These are phyloP conservation scores for Chydorus sphaericus DNA, from an alignment of 2,888 invertebrate species.

Conservation along the genomic window DNA sequence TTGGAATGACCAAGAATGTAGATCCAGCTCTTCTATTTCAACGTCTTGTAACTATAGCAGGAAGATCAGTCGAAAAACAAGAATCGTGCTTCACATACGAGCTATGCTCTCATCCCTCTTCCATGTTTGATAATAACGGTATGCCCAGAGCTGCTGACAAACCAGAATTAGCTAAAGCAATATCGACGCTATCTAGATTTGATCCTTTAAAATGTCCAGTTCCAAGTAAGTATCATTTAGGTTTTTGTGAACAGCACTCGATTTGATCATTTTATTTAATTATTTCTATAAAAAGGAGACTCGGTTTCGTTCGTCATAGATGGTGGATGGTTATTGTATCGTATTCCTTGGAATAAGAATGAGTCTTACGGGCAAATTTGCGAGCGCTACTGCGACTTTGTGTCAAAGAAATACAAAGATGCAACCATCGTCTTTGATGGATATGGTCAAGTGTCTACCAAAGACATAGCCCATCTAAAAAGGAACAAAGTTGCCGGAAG, in stretches of 20 bases:
- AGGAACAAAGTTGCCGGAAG: background rate
- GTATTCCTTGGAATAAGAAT: background rate
- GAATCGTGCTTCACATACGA: background rate
- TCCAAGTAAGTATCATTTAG: too few species aligned
- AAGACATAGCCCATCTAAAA: constrained; percentile 1
- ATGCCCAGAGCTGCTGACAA: background rate
- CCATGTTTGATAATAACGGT: background rate
- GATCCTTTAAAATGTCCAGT: background rate
- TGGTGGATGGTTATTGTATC: background rate
- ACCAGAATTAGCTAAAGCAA: constrained; percentile 2
- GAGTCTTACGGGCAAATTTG: background rate
- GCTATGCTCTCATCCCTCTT: constrained; percentile 21
- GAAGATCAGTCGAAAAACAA: background rate
- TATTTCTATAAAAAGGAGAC: too few species aligned
- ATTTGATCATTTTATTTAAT: too few species aligned
- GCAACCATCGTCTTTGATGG: constrained; percentile 5
- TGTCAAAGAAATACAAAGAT: background rate
- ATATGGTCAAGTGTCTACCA: background rate
- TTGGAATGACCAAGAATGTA: background rate
- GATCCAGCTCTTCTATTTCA: background rate
- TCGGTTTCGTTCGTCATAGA: background rate
- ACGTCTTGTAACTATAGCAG: background rate
- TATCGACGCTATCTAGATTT: background rate
- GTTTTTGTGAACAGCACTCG: too few species aligned
- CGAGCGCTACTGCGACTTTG: background rate